Evolutionary conservation across 2,113 vertebrate species (phyloP).

Genomic region (Malurus melanocephalus): DNA sequence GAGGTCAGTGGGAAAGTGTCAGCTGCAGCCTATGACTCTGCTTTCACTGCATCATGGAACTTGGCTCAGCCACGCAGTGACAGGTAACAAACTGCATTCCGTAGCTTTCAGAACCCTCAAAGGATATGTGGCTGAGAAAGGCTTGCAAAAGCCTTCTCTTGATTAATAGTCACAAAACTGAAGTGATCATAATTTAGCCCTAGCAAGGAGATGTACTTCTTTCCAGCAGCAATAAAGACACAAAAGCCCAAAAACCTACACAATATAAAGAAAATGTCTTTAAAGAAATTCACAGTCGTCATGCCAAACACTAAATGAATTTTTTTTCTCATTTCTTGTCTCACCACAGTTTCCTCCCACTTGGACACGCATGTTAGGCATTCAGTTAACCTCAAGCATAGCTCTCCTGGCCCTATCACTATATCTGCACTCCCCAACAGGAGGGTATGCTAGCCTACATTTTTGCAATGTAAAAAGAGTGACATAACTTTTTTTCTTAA

Average conservation of each 20-base stretch:
- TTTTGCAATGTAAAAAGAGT: constrained; percentile 59
- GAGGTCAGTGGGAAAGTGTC: constrained; percentile 48
- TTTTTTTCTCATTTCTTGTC: constrained; percentile 55
- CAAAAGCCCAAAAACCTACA: constrained; percentile 12
- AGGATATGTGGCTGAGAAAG: constrained; percentile 35
- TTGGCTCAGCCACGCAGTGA: not conserved
- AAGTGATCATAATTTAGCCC: constrained; percentile 42
- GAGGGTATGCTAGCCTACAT: constrained; percentile 4
- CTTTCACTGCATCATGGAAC: constrained; percentile 54
- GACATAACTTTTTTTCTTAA: constrained; percentile 61
- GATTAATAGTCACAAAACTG: constrained; percentile 35
- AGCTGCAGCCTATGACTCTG: constrained; percentile 6
- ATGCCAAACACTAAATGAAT: constrained; percentile 56
- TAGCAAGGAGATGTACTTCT: constrained; percentile 40
- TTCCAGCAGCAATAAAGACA: not conserved
- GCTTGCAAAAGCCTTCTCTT: constrained; percentile 34
- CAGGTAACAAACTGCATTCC: constrained; percentile 44
- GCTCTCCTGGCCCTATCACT: constrained; percentile 21
- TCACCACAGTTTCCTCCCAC: constrained; percentile 69
- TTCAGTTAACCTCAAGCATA: constrained; percentile 42
- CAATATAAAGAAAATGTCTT: constrained; percentile 22
- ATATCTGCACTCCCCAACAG: constrained; percentile 55
- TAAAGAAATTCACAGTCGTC: constrained; percentile 34
- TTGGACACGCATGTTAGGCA: constrained; percentile 62
- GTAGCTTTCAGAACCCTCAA: constrained; percentile 36